Evolutionary conservation across 1,140 invertebrate genomes (phyloP).

Genomic region (Drosophila parvula): DNA sequence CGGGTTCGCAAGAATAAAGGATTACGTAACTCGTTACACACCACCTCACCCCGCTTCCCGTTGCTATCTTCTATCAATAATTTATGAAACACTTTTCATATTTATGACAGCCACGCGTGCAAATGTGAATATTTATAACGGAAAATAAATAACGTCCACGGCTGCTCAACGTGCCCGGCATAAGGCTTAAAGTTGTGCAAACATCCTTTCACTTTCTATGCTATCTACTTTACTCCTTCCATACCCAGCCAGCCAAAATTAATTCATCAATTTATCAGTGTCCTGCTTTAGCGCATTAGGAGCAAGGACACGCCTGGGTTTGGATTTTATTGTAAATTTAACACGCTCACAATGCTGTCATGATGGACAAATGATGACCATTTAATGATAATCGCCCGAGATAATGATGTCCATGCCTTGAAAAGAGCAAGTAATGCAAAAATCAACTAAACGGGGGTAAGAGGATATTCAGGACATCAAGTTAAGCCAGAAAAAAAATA

Average conservation of each 20-base stretch:
- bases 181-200: not conserved
- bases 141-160: slow-evolving; percentile 6
- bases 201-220: not conserved
- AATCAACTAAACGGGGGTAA: slow-evolving; percentile 1
- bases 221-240: not conserved
- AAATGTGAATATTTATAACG: slow-evolving; percentile 43
- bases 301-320: slow-evolving; percentile 9
- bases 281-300: slow-evolving; percentile 16
- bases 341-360: slow-evolving; percentile 49
- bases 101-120: slow-evolving; percentile 63
- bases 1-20: slow-evolving; percentile 7
- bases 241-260: not conserved
- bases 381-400: slow-evolving; percentile 60
- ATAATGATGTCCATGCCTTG: slow-evolving; percentile 35
- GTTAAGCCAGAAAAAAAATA: slow-evolving; percentile 12
- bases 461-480: slow-evolving; percentile 12
- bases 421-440: slow-evolving; percentile 11
- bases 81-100: slow-evolving; percentile 57
- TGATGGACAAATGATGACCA: slow-evolving; percentile 57
- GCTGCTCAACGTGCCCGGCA: slow-evolving; percentile 4
- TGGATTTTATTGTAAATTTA: slow-evolving; percentile 27
- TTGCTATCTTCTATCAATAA: slow-evolving; percentile 40
- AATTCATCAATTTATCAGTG: slow-evolving; percentile 56
- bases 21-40: slow-evolving; percentile 31
- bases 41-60: not conserved